A percentile compares a stretch with the other conserved stretches of the same genome.
phyloP scores from a whole-genome alignment of 2,888 invertebrate species.

The Nomada goodeniana region DNA sequence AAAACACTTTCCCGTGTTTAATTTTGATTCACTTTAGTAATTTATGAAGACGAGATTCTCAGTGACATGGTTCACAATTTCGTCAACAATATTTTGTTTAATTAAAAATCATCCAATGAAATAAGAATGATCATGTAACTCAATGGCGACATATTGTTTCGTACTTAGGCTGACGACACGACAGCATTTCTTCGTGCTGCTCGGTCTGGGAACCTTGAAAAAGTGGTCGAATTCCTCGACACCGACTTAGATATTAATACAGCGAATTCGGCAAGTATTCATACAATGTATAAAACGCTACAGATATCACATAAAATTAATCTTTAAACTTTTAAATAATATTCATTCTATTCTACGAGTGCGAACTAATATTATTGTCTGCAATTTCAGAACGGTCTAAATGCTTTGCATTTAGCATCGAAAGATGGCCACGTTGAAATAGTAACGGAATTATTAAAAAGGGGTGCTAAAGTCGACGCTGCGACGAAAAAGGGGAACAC shows the following conservation, averaged over 20 bases:
- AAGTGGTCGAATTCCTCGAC: constrained; percentile 96
- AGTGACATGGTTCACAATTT: neutral
- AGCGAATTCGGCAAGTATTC: constrained; percentile 93
- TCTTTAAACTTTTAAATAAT: neutral
- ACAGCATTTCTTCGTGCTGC: constrained; percentile 99
- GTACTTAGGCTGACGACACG: constrained; percentile 95
- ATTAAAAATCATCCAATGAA: too few species aligned
- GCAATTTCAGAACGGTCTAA: constrained; percentile 94
- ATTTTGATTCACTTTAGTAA: neutral
- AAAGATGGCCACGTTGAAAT: constrained; percentile 99
- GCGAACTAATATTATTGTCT: neutral
- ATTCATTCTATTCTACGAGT: neutral
- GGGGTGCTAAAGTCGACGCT: constrained; percentile 97
- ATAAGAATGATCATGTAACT: neutral
- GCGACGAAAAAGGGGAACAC: constrained; percentile 99
- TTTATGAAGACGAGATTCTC: neutral
- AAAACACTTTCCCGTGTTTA: too few species aligned
- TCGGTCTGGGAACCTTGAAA: constrained; percentile 97
- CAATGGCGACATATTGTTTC: constrained; percentile 42
- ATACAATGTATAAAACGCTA: neutral
- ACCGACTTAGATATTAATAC: constrained; percentile 98
- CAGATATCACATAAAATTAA: neutral
- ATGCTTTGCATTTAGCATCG: constrained; percentile 98
- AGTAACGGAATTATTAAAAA: constrained; percentile 94
- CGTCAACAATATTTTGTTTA: neutral